phyloP scores from a whole-genome alignment of 2,797 vertebrate genomes.

The Enteromius radiatus region DNA sequence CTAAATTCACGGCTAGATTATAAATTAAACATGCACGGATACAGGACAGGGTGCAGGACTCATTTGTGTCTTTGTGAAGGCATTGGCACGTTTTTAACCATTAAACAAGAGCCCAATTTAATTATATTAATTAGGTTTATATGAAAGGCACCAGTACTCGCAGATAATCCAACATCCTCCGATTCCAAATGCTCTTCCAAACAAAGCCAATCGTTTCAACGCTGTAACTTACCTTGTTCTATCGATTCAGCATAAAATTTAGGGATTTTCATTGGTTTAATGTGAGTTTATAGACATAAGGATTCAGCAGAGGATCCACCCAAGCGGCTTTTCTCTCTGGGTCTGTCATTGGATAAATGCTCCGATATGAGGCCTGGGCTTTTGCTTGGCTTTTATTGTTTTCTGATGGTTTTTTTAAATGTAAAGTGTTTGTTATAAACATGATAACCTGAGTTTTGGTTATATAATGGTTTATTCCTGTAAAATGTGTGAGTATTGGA shows the following conservation, averaged over 20 bases:
- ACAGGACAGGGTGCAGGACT: neutral
- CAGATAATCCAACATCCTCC: neutral
- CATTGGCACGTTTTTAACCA: neutral
- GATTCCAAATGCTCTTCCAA: neutral
- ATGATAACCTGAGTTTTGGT: neutral
- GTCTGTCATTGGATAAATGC: neutral
- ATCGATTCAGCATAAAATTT: neutral
- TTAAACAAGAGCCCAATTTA: neutral
- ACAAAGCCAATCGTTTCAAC: neutral
- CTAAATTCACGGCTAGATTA: neutral
- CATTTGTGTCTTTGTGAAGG: neutral
- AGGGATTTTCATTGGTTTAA: neutral
- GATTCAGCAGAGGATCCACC: slow-evolving; percentile 26
- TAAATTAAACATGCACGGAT: slow-evolving; percentile 7
- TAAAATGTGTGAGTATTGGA: neutral
- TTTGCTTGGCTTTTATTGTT: slow-evolving; percentile 2
- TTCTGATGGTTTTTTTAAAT: neutral
- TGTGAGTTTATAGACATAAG: neutral
- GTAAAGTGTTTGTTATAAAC: neutral
- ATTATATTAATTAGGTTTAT: neutral
- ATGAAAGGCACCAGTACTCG: too few relatives aligned
- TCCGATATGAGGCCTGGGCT: slow-evolving; percentile 1
- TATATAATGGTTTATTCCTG: neutral
- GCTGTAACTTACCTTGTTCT: neutral
- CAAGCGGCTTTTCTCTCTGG: neutral